These are phyloP conservation scores for Cheilosia soror DNA, from an alignment of 2,888 invertebrate genomes.

Conservation along the genomic window DNA sequence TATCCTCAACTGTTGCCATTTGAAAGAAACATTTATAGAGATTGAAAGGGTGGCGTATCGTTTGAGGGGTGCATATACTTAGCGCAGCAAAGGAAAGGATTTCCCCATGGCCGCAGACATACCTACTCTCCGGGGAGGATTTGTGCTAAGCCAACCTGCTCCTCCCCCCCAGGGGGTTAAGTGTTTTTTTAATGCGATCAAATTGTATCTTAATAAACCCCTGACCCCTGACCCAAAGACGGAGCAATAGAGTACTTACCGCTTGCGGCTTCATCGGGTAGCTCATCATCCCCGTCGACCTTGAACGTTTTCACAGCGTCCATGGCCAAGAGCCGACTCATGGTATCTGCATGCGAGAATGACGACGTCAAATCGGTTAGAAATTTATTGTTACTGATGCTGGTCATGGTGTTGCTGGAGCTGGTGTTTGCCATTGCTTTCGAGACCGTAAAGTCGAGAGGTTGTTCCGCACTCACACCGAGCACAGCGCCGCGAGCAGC, in stretches of 20 bases:
- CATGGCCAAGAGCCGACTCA: conserved; percentile 70
- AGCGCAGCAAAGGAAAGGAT: conserved; percentile 30
- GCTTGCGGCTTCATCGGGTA: conserved; percentile 37
- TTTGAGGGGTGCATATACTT: conserved; percentile 69
- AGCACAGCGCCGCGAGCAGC: conserved; percentile 75
- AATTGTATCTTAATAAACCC: conserved; percentile 63
- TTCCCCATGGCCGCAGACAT: conserved; percentile 15
- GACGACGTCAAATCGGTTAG: conserved; percentile 73
- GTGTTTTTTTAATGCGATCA: conserved; percentile 67
- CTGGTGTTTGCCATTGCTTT: conserved; percentile 52
- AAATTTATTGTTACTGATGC: conserved; percentile 66
- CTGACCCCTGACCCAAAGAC: neutral
- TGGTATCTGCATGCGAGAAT: conserved; percentile 72
- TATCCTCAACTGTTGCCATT: conserved; percentile 60
- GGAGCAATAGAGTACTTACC: conserved; percentile 46
- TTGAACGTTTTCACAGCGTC: conserved; percentile 63
- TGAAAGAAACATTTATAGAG: conserved; percentile 71
- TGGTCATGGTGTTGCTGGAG: conserved; percentile 47
- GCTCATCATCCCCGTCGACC: conserved; percentile 60
- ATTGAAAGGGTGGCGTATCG: conserved; percentile 69
- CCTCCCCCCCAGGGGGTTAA: conserved; percentile 21
- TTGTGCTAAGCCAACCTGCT: conserved; percentile 46
- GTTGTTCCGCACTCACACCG: conserved; percentile 78
- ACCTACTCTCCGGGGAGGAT: conserved; percentile 58
- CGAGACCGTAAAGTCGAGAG: conserved; percentile 76